These are phyloP conservation scores for Paramisgurnus dabryanus DNA, from an alignment of 2,113 vertebrate genomes.

Conservation along the genomic window DNA sequence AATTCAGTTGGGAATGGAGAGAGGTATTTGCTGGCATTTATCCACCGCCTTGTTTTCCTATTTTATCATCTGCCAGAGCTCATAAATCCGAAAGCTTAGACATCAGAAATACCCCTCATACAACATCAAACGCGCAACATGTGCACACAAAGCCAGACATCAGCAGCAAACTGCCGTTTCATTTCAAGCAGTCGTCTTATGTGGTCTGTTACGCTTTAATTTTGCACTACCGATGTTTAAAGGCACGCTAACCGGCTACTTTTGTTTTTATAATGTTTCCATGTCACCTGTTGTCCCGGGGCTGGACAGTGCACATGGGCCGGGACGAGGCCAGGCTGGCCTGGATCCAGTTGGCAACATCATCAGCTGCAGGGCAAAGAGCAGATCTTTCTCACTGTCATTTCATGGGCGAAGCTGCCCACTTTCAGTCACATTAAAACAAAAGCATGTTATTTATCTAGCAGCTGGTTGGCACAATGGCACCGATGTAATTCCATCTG, in stretches of 20 bases:
- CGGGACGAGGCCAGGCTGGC: constrained; percentile 5
- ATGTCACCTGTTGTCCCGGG: constrained; percentile 28
- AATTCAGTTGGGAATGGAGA: constrained; percentile 18
- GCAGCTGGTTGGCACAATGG: neutral
- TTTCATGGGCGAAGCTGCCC: neutral
- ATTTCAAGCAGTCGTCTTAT: constrained; percentile 16
- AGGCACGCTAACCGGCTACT: neutral
- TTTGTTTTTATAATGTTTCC: neutral
- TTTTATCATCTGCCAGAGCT: constrained; percentile 41
- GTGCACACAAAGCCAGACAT: constrained; percentile 17
- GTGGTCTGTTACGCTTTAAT: constrained; percentile 16
- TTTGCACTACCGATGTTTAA: neutral
- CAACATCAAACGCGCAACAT: constrained; percentile 31
- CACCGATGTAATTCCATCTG: neutral
- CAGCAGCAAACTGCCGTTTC: constrained; percentile 2
- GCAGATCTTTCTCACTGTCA: constrained; percentile 15
- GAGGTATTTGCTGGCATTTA: constrained; percentile 33
- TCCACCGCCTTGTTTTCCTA: neutral
- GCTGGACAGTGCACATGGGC: neutral
- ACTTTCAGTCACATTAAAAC: neutral
- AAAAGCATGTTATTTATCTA: neutral
- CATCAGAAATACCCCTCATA: constrained; percentile 30
- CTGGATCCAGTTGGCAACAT: constrained; percentile 27
- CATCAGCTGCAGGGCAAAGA: constrained; percentile 25
- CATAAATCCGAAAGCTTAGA: constrained; percentile 35